phyloP scores from a whole-genome alignment of 2,113 vertebrate genomes.

The Bungarus multicinctus region DNA sequence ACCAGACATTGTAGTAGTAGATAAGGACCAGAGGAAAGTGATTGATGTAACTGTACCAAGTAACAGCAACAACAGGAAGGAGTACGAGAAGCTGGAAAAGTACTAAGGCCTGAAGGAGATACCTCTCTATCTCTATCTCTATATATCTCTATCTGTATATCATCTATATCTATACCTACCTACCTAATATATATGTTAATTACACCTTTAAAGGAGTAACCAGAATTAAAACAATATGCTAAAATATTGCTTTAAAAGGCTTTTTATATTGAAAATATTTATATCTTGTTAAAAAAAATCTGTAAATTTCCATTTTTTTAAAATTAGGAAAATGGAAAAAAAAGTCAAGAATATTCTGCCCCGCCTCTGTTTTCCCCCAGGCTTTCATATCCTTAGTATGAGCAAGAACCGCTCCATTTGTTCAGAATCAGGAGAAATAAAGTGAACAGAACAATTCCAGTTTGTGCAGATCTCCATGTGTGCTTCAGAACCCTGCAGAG shows the following conservation, averaged over 20 bases:
- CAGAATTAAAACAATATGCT: background rate
- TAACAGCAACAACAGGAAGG: background rate
- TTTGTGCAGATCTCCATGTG: conserved; percentile 10
- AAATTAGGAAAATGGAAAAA: background rate
- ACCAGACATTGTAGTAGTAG: background rate
- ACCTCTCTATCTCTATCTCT: too few species aligned
- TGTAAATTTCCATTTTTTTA: background rate
- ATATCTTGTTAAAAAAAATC: background rate
- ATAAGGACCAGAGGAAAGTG: background rate
- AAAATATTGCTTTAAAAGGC: background rate
- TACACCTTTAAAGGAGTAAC: background rate
- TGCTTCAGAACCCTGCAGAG: conserved; percentile 28
- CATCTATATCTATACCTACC: too few species aligned
- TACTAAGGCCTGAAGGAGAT: background rate
- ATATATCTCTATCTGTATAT: too few species aligned
- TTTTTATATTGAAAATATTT: background rate
- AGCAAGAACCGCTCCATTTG: background rate
- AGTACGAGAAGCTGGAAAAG: background rate
- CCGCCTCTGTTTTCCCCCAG: background rate
- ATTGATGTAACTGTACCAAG: background rate
- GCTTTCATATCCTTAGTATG: background rate
- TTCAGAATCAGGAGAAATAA: background rate
- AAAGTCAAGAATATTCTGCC: too few species aligned
- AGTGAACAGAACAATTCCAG: background rate
- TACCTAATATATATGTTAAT: too few species aligned